A percentile compares a stretch with the other conserved stretches of the same genome.
Conservation (phyloP, 2,888 invertebrate genomes). For the Calliopum simillimum region DNA sequence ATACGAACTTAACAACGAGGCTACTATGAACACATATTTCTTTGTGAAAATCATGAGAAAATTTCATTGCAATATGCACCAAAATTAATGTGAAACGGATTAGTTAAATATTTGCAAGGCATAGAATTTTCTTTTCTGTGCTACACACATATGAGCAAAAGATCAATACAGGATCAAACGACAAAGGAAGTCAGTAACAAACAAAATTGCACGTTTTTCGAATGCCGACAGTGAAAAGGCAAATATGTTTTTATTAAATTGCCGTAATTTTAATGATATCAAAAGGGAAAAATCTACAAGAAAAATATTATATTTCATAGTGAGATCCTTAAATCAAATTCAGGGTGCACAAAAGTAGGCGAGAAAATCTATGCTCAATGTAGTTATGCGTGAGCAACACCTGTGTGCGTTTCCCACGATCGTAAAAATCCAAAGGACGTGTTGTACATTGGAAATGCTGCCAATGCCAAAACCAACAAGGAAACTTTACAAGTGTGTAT, state of each 20-base stretch:
- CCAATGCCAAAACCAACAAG: not conserved
- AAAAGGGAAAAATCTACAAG: not conserved
- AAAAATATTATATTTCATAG: slow-evolving; percentile 19
- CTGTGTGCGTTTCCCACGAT: slow-evolving; percentile 21
- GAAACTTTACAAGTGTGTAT: not conserved
- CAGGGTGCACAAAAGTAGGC: not conserved
- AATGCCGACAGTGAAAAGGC: too few relatives aligned
- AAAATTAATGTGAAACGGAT: not conserved
- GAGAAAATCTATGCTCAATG: not conserved
- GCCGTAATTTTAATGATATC: not conserved
- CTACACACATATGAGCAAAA: too few relatives aligned
- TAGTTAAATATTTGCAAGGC: slow-evolving; percentile 9
- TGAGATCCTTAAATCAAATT: not conserved
- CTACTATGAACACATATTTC: not conserved
- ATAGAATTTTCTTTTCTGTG: too few relatives aligned
- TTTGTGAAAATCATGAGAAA: not conserved
- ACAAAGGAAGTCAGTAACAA: not conserved
- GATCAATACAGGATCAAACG: not conserved
- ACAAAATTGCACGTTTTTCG: not conserved
- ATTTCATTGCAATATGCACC: not conserved
- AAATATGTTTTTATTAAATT: not conserved
- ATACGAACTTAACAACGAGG: too few relatives aligned
- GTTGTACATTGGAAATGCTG: not conserved
- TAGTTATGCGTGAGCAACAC: not conserved
- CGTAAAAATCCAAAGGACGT: not conserved